Percentiles rank a stretch among this genome's conserved stretches.
phyloP scores from a whole-genome alignment of 2,797 vertebrate species.

The Coluber constrictor region DNA sequence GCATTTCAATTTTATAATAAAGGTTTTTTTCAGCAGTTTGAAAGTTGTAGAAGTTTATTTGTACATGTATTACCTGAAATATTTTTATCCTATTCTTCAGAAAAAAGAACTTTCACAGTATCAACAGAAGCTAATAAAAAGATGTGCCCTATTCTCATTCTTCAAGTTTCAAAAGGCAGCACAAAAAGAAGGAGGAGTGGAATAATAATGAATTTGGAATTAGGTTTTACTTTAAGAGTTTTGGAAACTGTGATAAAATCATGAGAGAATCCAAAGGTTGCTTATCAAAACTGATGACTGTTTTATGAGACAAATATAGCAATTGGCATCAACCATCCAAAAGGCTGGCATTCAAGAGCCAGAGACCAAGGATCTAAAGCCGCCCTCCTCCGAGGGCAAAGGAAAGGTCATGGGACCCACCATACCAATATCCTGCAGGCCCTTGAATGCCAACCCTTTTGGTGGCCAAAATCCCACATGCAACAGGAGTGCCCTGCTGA shows the following conservation, averaged over 20 bases:
- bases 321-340: neutral
- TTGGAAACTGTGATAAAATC: neutral
- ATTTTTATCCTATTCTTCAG: neutral
- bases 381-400: neutral
- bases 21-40: neutral
- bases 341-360: neutral
- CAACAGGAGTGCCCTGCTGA: neutral
- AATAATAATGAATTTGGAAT: neutral
- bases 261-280: neutral
- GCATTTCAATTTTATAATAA: neutral
- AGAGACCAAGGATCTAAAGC: neutral
- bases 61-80: neutral
- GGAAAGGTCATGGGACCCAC: conserved; percentile 34
- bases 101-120: neutral
- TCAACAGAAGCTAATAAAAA: neutral
- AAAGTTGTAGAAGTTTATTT: neutral
- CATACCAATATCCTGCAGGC: conserved; percentile 25
- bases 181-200: neutral
- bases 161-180: neutral
- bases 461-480: neutral
- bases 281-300: neutral
- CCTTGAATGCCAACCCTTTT: conserved; percentile 40
- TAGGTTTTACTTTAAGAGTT: neutral
- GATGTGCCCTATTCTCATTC: neutral
- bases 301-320: neutral